Evolutionary conservation across 1,140 invertebrate genomes (phyloP).

Genomic region (Bombus vancouverensis): DNA sequence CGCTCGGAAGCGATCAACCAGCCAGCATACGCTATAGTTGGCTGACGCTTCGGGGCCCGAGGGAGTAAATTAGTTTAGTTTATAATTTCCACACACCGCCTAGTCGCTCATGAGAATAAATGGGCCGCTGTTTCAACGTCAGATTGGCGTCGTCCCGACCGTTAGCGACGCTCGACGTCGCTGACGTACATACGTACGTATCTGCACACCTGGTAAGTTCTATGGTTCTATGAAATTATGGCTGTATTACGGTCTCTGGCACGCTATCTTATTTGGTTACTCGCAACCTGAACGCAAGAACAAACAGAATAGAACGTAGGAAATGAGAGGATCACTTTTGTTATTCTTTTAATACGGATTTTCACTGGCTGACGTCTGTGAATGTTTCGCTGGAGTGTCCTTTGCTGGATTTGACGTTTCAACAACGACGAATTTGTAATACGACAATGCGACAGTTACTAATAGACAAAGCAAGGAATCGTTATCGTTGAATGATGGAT

Average conservation of each 20-base stretch:
- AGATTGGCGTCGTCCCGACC: constrained; percentile 58
- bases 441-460: too few species aligned
- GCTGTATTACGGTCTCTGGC: constrained; percentile 30
- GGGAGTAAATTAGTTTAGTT: constrained; percentile 72
- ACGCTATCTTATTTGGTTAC: constrained; percentile 35
- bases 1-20: not conserved
- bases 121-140: constrained; percentile 62
- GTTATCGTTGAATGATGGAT: too few species aligned
- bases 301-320: not conserved
- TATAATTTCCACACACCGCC: constrained; percentile 66
- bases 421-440: not conserved
- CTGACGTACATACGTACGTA: constrained; percentile 54
- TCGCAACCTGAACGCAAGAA: not conserved
- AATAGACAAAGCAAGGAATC: too few species aligned
- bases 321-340: not conserved
- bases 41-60: constrained; percentile 17
- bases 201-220: constrained; percentile 53
- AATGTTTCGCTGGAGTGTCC: not conserved
- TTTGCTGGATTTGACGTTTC: not conserved
- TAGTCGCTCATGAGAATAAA: constrained; percentile 64
- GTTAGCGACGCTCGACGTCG: constrained; percentile 62
- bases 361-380: not conserved
- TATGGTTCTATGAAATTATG: constrained; percentile 36
- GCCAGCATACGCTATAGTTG: not conserved
- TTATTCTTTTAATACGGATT: not conserved